Evolutionary conservation across 2,113 vertebrate species (phyloP), one percentile per base, ranked within the genome.

Genomic region (Platycercus adscitus): DNA sequence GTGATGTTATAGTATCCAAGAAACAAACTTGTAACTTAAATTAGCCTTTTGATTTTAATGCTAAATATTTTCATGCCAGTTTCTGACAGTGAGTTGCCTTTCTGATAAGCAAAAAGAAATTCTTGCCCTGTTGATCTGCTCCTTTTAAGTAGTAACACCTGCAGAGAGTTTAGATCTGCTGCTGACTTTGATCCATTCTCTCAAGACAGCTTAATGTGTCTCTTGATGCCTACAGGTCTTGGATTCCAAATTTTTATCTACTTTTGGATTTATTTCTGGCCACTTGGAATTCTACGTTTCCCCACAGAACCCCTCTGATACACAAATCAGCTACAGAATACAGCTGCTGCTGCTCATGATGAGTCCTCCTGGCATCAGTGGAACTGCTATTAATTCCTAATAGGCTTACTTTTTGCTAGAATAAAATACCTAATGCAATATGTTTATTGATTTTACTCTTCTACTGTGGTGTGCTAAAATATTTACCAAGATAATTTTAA

Each of bases 181-280:
- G n/a, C 37, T 93, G 52, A 71, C 86, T 91, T 94, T 39, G 60
- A 82, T 80, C 46, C 68, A 8, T 61, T 88, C 75, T 89, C 60
- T 78, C 82, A 77, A 73, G 35, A 69, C 29, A 86, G 71, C 11
- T 87, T 82, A 89, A 88, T 50, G 24, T 1, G 4, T 31, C 37
- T 77, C 55, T 96, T 66, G 75, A 88, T 73, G 68, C 55, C 64
- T 77, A 10, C 10, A 53, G 75, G 46, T 61, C 60, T 93, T 92
- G 86, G n/a, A 91, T 56, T 86, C 33, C 68, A 93, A 71, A 72
- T 77, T 86, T 85, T 95, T 88, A 55, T 88, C 58, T 82, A 71
- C 26, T 70, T 89, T 89, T 0, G 0, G 28, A 93, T 82, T 91
- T 89, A 81, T 89, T 92, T 85, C 75, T 89, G 58, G 35, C 58